Base-by-base conservation (phyloP, 2,888 invertebrate species). In the Pseudococcus viburni region DNA sequence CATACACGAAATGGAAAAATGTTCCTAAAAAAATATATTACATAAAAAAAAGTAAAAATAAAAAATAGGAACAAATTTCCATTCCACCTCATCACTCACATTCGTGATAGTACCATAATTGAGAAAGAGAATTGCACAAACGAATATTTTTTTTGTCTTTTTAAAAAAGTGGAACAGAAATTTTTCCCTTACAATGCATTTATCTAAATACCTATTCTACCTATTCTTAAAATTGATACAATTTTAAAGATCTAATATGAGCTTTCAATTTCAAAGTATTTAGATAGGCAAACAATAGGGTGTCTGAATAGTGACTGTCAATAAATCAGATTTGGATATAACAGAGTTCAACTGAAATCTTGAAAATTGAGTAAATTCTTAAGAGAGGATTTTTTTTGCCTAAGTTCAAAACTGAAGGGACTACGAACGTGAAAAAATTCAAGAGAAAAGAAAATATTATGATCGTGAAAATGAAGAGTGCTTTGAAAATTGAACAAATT, bases 11-110 rank as follows among this genome's bases (percentile, higher is more conserved):
- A 89, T 91, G 90, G 90, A 91, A 90, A 91, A 86, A 64, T 86
- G 86, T 86, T 86, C 86, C 86, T 64, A 33, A 64, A 19, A 59
- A 59, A 84, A 51, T 48, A 48, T 11, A 22, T 22, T 22, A 64
- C 64, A 83, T 83, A 83, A 46, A 42, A 83, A 73, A 39, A 83
- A 83, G 46, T 19, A 83, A 83, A 46, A 19, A 83, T 17, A 19
- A 83, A 83, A 46, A 89, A 89, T 89, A 90, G 91, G 91, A 91
- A 91, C 91, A 92, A 92, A 92, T 92, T 92, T 92, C 92, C 92
- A 92, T 92, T 92, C 92, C 92, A 92, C 92, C 91, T 90, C 90
- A 89, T 73, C 55, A 89, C 73, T 39, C 48, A 19, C 80, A 26
- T 48, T 51, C 64, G 22, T 64, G 87, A 48, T 48, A 51, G 83